Evolutionary conservation across 2,797 vertebrate genomes (phyloP), one percentile per base, ranked within the genome.

Genomic region (Sebastes hubbsi): DNA sequence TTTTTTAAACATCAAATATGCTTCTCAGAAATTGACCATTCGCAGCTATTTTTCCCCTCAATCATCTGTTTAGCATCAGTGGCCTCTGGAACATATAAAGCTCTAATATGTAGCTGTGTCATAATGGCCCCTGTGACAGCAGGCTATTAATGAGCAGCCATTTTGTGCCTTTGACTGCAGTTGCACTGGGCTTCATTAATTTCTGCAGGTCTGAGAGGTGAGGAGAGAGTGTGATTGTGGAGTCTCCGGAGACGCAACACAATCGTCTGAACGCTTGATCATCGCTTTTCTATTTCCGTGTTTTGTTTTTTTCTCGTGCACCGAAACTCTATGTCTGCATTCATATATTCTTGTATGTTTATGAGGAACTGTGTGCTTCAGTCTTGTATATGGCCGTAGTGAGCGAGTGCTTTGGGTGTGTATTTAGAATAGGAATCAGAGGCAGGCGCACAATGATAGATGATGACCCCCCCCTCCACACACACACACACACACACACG

Each of bases 351-450:
- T 49, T 49, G 6, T 49, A 20, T 20, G 16, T 38, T 38, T 38
- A 14, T 38, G 36, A 38, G 36, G 7, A 65, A 22, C 5, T 49
- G 25, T 29, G 32, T 27, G n/a, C n/a, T 60, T 61, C 0, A 11
- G 20, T 11, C 49, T 59, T 38, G 36, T 38, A 38, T 38, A 38
- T 38, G 5, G 36, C 36, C 36, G 36, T 38, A 0, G 36, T 38
- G 36, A 38, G 36, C 14, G 36, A 38, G 36, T 38, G 36, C 36
- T 14, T 38, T 96, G 94, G 95, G 94, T 91, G 95, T 95, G 96
- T 97, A 96, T 97, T 97, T 97, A 93, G 95, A 96, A 97, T 96
- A 96, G 82, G 72, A 88, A 96, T 95, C 95, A 92, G 91, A 86
- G 62, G 92, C 74, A 92, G 77, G 56, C 32, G 3, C 72, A 66